phyloP scores from a whole-genome alignment of 2,797 vertebrate genomes.

The Protosalanx chinensis region DNA sequence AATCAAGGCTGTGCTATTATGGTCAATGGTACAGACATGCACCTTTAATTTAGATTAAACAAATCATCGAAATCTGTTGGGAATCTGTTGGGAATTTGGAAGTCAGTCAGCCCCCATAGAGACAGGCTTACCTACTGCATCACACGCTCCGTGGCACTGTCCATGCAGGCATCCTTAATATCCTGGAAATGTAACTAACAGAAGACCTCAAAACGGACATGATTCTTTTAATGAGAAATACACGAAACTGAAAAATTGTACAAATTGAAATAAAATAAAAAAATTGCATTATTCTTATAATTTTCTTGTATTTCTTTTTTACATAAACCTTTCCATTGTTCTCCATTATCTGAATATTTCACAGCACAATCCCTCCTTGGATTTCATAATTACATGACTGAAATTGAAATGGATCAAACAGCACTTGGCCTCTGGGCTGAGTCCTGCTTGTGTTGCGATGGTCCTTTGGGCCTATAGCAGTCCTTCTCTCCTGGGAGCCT shows the following conservation, averaged over 20 bases:
- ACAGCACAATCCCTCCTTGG: conserved; percentile 55
- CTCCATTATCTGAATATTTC: conserved; percentile 65
- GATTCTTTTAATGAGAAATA: conserved; percentile 84
- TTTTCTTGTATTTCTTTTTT: conserved; percentile 73
- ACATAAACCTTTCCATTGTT: conserved; percentile 72
- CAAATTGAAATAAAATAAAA: conserved; percentile 80
- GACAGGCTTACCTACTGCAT: no score
- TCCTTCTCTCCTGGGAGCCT: conserved; percentile 31
- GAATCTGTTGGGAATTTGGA: no score
- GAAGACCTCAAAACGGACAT: conserved; percentile 74
- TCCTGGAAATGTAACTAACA: conserved; percentile 3
- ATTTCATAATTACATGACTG: conserved; percentile 63
- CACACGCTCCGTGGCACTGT: neutral
- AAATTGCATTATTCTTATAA: conserved; percentile 77
- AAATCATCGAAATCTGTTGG: no score
- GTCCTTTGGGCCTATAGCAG: conserved; percentile 45
- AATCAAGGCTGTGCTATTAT: neutral
- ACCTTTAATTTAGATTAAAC: no score
- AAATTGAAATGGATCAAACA: conserved; percentile 52
- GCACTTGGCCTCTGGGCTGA: conserved; percentile 47
- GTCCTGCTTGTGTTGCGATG: conserved; percentile 31
- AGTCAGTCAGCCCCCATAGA: neutral
- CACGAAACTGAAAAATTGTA: conserved; percentile 82
- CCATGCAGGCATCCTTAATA: neutral
- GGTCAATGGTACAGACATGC: no score